Evolutionary conservation across 1,140 invertebrate species (phyloP), one percentile per base, ranked within the genome.

Genomic region (Leptopilina clavipes): DNA sequence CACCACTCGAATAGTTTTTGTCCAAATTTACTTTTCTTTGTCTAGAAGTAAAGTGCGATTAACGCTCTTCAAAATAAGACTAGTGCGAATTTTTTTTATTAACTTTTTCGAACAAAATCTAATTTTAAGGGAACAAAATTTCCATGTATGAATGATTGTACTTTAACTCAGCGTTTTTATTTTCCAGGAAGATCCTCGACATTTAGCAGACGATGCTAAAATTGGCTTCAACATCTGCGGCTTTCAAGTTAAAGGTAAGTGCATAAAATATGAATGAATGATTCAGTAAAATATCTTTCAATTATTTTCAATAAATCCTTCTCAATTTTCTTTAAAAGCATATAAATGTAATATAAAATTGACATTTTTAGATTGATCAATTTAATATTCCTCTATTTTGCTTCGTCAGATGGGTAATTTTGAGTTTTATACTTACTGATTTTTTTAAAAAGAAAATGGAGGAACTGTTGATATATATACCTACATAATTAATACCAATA

Each of bases 191-290:
- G 9, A 40, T 17, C 3, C n/a, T 52, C 1, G 48, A 52, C 48
- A 52, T 52, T 52, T 52, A n/a, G n/a, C 48, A n/a, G 48, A 52
- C 48, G 48, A 52, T 52, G 48, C n/a, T n/a, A 52, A 52, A 52
- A 1, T 52, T 52, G n/a, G 48, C 48, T 52, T 17, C 48, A 52
- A 17, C 48, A 52, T 52, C 48, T 45, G 11, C 43, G 25, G 48
- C 14, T 3, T 52, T 52, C 48, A 52, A 52, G 48, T 52, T 52
- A 17, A 52, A 52, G 48, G 48, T 17, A 59, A 59, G 19, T 11
- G 54, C 54, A 25, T 56, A 17, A 56, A 19, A 22, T 59, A 59
- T 59, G 11, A 22, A 59, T 22, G 19, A 59, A 19, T 59, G 19
- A 59, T 59, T 59, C 54, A 59, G 18, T 59, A 22, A 22, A 19